A percentile compares a stretch with the other conserved stretches of the same genome.
These are phyloP conservation scores for Himalopsyche kuldschensis DNA, from an alignment of 2,888 invertebrate species.

Conservation along the genomic window DNA sequence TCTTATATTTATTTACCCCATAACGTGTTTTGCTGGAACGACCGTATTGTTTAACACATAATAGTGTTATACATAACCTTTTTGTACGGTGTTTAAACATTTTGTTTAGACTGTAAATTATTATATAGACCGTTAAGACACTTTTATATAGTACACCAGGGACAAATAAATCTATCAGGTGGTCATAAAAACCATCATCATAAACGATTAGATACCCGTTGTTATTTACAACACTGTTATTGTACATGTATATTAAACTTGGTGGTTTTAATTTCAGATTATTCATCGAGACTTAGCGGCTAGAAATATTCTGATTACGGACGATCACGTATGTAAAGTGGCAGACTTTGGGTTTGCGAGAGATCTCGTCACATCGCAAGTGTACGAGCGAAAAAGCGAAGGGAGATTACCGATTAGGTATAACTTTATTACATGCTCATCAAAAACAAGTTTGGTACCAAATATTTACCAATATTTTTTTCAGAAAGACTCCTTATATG, in stretches of 20 bases:
- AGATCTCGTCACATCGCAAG: constrained; percentile 83
- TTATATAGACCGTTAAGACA: background rate
- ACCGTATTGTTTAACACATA: no score
- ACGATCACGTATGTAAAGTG: constrained; percentile 87
- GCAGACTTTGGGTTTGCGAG: constrained; percentile 94
- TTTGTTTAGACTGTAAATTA: background rate
- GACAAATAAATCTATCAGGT: background rate
- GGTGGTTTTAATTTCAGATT: constrained; percentile 59
- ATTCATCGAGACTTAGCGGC: constrained; percentile 91
- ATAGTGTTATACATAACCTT: no score
- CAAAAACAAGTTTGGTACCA: background rate
- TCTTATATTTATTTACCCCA: no score
- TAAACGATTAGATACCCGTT: background rate
- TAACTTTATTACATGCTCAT: constrained; percentile 14
- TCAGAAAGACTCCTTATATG: no score
- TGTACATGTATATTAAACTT: background rate
- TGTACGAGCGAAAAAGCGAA: constrained; percentile 86
- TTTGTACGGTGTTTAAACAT: background rate
- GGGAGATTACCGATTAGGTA: constrained; percentile 74
- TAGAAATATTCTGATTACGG: constrained; percentile 82
- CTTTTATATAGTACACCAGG: background rate
- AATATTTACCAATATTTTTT: no score
- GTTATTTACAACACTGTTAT: background rate
- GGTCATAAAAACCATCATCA: background rate
- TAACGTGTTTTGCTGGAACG: no score